A percentile compares a stretch with the other conserved stretches of the same genome.
Conservation (phyloP, 2,888 invertebrate species). For the Drosophila leonis region DNA sequence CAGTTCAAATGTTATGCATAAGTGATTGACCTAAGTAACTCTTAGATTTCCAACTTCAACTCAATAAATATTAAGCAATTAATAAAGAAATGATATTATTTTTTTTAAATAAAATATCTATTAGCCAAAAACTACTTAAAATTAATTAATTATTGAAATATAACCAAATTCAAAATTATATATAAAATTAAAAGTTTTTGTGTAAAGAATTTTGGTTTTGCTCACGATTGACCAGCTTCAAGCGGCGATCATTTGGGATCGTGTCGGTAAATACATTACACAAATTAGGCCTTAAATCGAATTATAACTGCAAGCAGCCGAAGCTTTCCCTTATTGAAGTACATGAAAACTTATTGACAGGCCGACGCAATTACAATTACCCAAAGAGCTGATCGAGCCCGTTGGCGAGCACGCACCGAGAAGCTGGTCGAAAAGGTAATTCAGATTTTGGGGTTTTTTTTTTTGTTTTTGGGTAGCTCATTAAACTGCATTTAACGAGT, state of each 20-base stretch:
- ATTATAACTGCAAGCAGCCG: conserved; percentile 37
- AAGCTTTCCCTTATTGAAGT: conserved; percentile 61
- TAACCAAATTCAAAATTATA: too few species aligned
- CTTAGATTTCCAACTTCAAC: background rate
- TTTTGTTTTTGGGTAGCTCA: conserved; percentile 53
- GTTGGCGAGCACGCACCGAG: conserved; percentile 65
- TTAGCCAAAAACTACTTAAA: too few species aligned
- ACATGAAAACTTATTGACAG: conserved; percentile 78
- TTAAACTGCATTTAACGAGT: conserved; percentile 73
- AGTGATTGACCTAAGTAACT: background rate
- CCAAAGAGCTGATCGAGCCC: conserved; percentile 64
- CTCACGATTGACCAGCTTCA: conserved; percentile 32
- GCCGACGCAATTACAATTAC: conserved; percentile 69
- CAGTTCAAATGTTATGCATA: background rate
- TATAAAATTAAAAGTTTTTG: too few species aligned
- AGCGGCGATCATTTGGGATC: conserved; percentile 58
- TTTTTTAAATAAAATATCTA: too few species aligned
- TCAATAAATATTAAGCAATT: conserved; percentile 2
- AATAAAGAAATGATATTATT: too few species aligned
- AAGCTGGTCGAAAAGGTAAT: conserved; percentile 14
- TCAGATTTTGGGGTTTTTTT: conserved; percentile 25
- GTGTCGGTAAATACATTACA: conserved; percentile 69
- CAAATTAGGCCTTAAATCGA: conserved; percentile 45
- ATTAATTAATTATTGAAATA: too few species aligned
- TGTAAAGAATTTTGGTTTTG: background rate